A percentile compares a stretch with the other conserved stretches of the same genome.
Evolutionary conservation across 2,797 vertebrate genomes (phyloP).

Genomic region (Gymnocypris eckloni): DNA sequence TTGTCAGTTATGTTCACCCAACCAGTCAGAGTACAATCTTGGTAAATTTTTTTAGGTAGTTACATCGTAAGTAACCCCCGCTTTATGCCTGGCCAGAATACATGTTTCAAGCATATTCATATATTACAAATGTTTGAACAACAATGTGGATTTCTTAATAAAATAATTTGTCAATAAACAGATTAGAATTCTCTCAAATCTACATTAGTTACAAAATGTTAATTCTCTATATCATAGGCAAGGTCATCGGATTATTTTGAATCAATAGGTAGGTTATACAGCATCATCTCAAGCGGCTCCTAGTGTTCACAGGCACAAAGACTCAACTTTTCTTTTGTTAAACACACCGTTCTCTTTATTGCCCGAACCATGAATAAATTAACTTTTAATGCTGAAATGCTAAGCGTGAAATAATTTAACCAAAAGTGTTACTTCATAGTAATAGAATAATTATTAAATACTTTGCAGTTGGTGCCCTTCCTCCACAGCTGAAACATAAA

Average conservation of each 20-base stretch:
- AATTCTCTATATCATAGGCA: slow-evolving; percentile 75
- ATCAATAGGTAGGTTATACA: slow-evolving; percentile 78
- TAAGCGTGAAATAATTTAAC: slow-evolving; percentile 77
- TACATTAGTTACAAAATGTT: slow-evolving; percentile 86
- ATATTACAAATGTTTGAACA: slow-evolving; percentile 83
- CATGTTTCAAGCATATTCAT: slow-evolving; percentile 76
- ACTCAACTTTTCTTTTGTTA: slow-evolving; percentile 70
- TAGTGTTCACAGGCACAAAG: slow-evolving; percentile 79
- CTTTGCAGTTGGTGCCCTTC: slow-evolving; percentile 72
- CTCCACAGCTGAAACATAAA: slow-evolving; percentile 57
- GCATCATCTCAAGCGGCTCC: slow-evolving; percentile 74
- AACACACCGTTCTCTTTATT: slow-evolving; percentile 77
- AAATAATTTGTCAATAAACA: slow-evolving; percentile 84
- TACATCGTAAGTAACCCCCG: slow-evolving; percentile 71
- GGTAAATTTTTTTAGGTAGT: slow-evolving; percentile 70
- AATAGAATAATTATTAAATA: slow-evolving; percentile 80
- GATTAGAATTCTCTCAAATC: slow-evolving; percentile 82
- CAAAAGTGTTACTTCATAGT: slow-evolving; percentile 65
- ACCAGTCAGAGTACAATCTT: slow-evolving; percentile 76
- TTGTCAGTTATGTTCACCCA: slow-evolving; percentile 77
- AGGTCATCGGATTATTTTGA: slow-evolving; percentile 72
- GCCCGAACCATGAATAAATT: slow-evolving; percentile 82
- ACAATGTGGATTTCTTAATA: slow-evolving; percentile 80
- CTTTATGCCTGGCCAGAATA: slow-evolving; percentile 70
- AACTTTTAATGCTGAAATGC: slow-evolving; percentile 74